Base-by-base conservation (phyloP, 2,888 invertebrate genomes). In the Drosophila hamatofila region DNA sequence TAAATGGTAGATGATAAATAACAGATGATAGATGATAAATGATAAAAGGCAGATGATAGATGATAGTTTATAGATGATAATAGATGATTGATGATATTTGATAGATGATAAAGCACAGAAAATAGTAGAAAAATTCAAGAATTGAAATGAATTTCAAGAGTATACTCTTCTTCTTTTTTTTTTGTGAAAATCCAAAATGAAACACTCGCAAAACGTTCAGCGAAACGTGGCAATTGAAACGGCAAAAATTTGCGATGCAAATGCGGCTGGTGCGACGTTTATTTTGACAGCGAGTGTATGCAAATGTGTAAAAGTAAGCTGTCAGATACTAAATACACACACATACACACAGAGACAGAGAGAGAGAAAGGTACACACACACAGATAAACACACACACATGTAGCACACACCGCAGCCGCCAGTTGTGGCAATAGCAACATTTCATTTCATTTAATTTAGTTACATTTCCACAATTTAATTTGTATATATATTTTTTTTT, bases 361-460 rank as follows among this genome's bases (percentile, higher is more conserved):
- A 14, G 25, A 8, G 3, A 55, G n/a, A 42, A 21, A 54, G 2
- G 7, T 0, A 37, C 37, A 14, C 16, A 64, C 1, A 51, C 37
- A 2, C 6, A 12, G 12, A 2, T 2, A 12, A 3, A 25, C 1
- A 49, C 6, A 56, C 37, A 55, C 3, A 18, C 52, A 56, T 25
- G n/a, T 5, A 23, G 42, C 57, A 18, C 37, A 65, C 12, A 44
- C 59, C 42, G 33, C 30, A 59, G 41, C 30, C 18, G 37, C 63
- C 39, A 49, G 23, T 30, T 60, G 49, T 37, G 65, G 39, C 30
- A 49, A 65, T 39, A 21, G 56, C 57, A 18, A 69, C 81, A 88
- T 81, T 80, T 78, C 64, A 78, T 81, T 72, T 80, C 51, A 78
- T 80, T 86, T 80, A 83, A 88, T 88, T 88, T 81, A 78, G 78